Evolutionary conservation across 2,797 vertebrate species (phyloP).

Genomic region (Ibycter americanus): DNA sequence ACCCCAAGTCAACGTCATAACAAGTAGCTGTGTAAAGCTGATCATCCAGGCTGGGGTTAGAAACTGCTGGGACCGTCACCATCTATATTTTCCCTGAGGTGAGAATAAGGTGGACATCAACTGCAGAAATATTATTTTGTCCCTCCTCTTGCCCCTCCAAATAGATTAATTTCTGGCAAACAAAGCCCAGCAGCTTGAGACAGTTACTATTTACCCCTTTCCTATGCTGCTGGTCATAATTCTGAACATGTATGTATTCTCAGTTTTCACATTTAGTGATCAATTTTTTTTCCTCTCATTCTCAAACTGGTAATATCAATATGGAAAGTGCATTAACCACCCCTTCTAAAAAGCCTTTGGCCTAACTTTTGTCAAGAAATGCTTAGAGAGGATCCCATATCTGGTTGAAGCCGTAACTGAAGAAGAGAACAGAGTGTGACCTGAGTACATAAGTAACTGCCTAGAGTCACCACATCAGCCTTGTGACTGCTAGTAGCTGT

Average conservation of each 20-base stretch:
- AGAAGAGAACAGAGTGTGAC: slow-evolving; percentile 35
- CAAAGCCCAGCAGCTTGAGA: background rate
- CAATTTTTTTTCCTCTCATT: background rate
- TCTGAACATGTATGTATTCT: background rate
- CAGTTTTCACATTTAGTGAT: background rate
- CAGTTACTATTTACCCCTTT: background rate
- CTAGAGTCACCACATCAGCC: background rate
- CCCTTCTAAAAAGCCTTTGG: background rate
- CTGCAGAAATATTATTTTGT: background rate
- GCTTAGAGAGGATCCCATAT: background rate
- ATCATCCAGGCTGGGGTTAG: background rate
- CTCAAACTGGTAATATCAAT: background rate
- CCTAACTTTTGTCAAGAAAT: slow-evolving; percentile 19
- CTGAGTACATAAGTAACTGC: slow-evolving; percentile 15
- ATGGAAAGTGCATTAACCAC: background rate
- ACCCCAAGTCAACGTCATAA: background rate
- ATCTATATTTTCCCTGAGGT: background rate
- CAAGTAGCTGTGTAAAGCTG: background rate
- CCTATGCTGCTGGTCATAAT: background rate
- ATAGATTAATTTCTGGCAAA: background rate
- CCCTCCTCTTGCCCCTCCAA: background rate
- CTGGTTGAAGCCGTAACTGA: slow-evolving; percentile 31
- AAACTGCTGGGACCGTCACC: background rate
- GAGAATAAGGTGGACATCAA: background rate
- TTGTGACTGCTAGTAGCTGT: background rate